Evolutionary conservation across 2,888 invertebrate genomes (phyloP), one percentile per base, ranked within the genome.

Genomic region (Xanthorhoe spadicearia): DNA sequence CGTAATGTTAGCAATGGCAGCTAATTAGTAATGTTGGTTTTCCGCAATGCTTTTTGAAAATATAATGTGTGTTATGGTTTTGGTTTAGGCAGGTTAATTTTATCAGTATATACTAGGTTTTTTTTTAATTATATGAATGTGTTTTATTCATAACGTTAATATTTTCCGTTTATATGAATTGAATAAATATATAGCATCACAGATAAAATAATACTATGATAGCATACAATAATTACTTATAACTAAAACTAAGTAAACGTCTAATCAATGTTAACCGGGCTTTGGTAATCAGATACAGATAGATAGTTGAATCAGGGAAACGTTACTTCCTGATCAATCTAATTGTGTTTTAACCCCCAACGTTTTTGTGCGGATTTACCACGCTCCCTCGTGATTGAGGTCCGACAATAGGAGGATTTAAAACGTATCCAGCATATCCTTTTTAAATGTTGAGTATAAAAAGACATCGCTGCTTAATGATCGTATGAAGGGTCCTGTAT

Each of bases 321-420:
- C 55, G 67, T 66, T 61, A 70, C 61, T 69, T 72, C 66, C 68
- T 70, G 68, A 72, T 74, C 69, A 70, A 69, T 69, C 68, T 75
- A 75, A 78, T 76, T 76, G 61, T 71, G 66, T 72, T 75, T 74
- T 71, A 77, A 77, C 74, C 73, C 62, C 58, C 71, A 69, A 61
- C 68, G 72, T 75, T 76, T 77, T 76, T 75, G 74, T 76, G 73
- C 70, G 77, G 73, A 68, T 71, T 66, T 70, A 61, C 65, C 69
- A 68, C 69, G 75, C 74, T 78, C 78, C 75, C 58, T 57, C 69
- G 72, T 85, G 83, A 85, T 83, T 80, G 75, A 80, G 84, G 83
- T 85, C 77, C 70, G 83, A 83, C 85, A 82, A 76, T 73, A 74
- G 61, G 65, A 68, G 73, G 78, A 77, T 82, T 78, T 78, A 61